These are phyloP conservation scores for Condylura cristata DNA, from an alignment of 2,113 vertebrate genomes.

Conservation along the genomic window DNA sequence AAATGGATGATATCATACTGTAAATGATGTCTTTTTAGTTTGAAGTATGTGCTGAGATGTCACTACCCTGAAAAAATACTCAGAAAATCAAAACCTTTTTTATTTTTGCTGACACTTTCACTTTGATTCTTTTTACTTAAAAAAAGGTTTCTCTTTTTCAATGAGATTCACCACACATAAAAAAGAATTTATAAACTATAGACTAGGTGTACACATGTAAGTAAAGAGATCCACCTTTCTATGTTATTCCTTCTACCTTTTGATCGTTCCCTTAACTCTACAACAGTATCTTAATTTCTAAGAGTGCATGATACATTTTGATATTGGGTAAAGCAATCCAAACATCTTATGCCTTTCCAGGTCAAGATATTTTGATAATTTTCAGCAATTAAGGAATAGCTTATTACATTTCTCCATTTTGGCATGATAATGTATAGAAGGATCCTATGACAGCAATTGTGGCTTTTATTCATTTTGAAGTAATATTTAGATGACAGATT, in stretches of 20 bases:
- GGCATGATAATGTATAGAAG: background rate
- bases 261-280: background rate
- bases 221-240: background rate
- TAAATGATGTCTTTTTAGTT: constrained; percentile 4
- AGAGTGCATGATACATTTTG: background rate
- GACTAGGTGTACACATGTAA: background rate
- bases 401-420: background rate
- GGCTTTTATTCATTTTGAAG: background rate
- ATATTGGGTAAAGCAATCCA: background rate
- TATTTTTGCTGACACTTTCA: background rate
- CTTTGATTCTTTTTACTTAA: background rate
- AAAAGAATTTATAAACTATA: background rate
- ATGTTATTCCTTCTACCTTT: background rate
- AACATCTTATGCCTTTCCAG: background rate
- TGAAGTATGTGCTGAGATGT: background rate
- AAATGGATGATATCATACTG: background rate
- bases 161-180: background rate
- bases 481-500: background rate
- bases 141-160: background rate
- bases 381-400: background rate
- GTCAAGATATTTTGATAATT: background rate
- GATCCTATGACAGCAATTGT: background rate
- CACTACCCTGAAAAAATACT: background rate
- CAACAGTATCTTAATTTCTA: background rate
- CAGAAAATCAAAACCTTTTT: background rate